These are phyloP conservation scores for Lagopus leucura DNA, from an alignment of 2,113 vertebrate species.

Conservation along the genomic window DNA sequence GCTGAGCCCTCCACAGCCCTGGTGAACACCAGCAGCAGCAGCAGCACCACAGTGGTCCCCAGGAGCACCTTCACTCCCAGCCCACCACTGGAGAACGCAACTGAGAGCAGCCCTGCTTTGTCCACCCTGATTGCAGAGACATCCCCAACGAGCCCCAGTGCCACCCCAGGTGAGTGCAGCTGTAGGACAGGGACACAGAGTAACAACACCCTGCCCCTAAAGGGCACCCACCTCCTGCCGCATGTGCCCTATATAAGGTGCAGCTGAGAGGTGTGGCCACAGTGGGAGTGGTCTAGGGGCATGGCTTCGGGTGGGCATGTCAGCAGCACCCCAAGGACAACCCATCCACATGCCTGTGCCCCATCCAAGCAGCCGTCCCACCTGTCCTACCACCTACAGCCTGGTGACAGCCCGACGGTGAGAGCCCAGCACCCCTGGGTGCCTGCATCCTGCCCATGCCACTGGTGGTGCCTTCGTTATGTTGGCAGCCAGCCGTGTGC, in stretches of 20 bases:
- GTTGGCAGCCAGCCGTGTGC: not conserved
- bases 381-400: not conserved
- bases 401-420: not conserved
- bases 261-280: too few relatives aligned
- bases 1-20: fast-evolving
- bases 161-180: not conserved
- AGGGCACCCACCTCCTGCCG: too few relatives aligned
- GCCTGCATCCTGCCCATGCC: not conserved
- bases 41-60: fast-evolving
- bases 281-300: not conserved
- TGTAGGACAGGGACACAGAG: fast-evolving
- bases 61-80: not conserved
- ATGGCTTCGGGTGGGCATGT: not conserved
- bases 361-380: not conserved
- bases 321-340: not conserved
- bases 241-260: not conserved
- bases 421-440: not conserved
- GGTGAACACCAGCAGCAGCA: not conserved
- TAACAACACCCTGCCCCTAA: not conserved
- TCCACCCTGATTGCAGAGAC: not conserved
- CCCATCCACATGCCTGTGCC: too few relatives aligned
- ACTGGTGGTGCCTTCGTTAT: not conserved
- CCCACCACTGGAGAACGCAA: fast-evolving
- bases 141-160: not conserved
- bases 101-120: not conserved